Evolutionary conservation across 1,140 invertebrate genomes (phyloP), one percentile per base, ranked within the genome.

Genomic region (Stegodyphus dumicola): DNA sequence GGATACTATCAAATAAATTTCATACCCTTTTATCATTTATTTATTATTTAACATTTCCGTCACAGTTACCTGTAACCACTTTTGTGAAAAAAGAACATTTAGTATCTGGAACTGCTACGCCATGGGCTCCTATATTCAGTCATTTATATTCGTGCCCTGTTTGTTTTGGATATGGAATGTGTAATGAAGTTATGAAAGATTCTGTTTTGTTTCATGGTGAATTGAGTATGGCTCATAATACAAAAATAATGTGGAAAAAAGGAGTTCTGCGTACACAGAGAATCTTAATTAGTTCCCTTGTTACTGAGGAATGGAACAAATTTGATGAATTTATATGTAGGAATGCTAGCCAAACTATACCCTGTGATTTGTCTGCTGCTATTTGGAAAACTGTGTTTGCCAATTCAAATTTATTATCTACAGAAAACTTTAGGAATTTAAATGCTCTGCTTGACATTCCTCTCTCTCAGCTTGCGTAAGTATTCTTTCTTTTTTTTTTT

Each of bases 281-380:
- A 56, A 67, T 79, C 48, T 11, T 86, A n/a, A 80, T 86, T 6
- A 80, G 69, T 17, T 86, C 85, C 49, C 65, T 71, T 6, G 18
- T 49, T 79, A n/a, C 70, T 54, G 85, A 86, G 10, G 76, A 79
- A 49, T 86, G 85, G 85, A 80, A 75, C 70, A 86, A 73, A 60
- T 80, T 86, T 86, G 85, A 86, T 86, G 77, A 86, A 60, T 86
- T 74, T 75, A 60, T 86, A 17, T 86, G 85, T 67, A 73, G 64
- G 64, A 86, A 86, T 86, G 76, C 85, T 4, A 86, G 85, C 18
- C 33, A 79, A 18, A 60, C 60, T 33, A 15, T 86, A 60, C 85
- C 76, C 11, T 86, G 85, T 79, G 71, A 86, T 67, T 17, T 80
- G 15, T 75, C 85, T 53, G 15, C 69, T 48, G 85, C 77, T 53